Evolutionary conservation across 2,113 vertebrate genomes (phyloP), one percentile per base, ranked within the genome.

Genomic region (Ictalurus punctatus): DNA sequence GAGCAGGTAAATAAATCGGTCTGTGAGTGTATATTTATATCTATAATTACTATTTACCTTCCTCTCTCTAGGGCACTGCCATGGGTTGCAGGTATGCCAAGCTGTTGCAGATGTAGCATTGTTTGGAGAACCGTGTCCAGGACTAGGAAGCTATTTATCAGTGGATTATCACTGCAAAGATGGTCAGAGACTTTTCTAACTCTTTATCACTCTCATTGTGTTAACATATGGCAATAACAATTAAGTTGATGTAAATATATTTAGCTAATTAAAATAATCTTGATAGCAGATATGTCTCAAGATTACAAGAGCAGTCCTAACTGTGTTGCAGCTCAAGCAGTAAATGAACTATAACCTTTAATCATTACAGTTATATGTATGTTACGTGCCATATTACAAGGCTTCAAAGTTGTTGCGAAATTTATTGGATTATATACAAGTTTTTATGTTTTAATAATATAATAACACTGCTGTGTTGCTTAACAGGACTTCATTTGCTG

Each of bases 61-160:
- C 6, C 9, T 56, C 3, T 91, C 87, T 93, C 27, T 93, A 99
- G 98, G 93, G 40, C 95, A 96, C 81, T 98, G 97, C 74, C 97
- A 96, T 0, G 96, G 98, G 85, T 96, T 97, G 63, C 97, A 98
- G 92, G 96, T 94, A 4, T 99, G 97, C 91, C 98, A 98, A 93
- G 95, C 96, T 85, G 89, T 95, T 34, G 95, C 96, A 0, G 96
- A 98, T 63, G 83, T 93, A 56, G 91, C 92, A 69, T 94, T 96
- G 87, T 97, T 97, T 92, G 96, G 97, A 93, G 96, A 98, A 30
- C 95, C 96, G 0, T 98, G 98, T 89, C 96, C 96, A n/a, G 79
- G 83, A 8, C 89, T 91, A 30, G 96, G 97, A 90, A 99, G 95
- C 92, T 99, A 99, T 93, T 94, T 99, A 85, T 97, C 96, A 88